These are phyloP conservation scores for Sciurus vulgaris DNA, from an alignment of 2,797 vertebrate species.

Conservation along the genomic window DNA sequence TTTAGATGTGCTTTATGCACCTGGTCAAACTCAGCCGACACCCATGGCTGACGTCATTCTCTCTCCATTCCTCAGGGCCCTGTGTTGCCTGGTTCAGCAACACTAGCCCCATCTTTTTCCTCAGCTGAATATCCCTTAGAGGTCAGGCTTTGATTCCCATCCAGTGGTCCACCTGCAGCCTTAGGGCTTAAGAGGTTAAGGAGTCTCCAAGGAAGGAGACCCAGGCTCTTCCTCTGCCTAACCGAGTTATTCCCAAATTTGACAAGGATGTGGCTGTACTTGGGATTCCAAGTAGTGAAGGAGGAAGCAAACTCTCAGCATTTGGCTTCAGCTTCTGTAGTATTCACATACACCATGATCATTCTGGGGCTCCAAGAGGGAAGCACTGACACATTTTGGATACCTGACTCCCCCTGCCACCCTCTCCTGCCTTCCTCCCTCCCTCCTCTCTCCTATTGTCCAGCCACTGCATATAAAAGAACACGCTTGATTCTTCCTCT, in stretches of 20 bases:
- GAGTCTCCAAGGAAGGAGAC: background rate
- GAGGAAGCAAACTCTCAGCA: background rate
- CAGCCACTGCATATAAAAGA: background rate
- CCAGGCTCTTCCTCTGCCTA: background rate
- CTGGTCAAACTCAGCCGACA: background rate
- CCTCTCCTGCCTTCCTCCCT: background rate
- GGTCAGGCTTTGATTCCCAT: background rate
- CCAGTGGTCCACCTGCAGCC: background rate
- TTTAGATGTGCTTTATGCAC: background rate
- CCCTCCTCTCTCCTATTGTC: background rate
- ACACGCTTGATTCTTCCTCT: background rate
- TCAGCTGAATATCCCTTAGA: background rate
- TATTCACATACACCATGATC: background rate
- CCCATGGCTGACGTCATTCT: background rate
- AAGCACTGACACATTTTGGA: background rate
- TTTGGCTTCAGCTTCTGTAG: background rate
- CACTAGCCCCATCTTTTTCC: background rate
- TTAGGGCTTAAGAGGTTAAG: background rate
- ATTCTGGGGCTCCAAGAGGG: background rate
- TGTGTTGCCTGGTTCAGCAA: background rate
- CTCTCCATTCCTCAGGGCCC: fast-evolving
- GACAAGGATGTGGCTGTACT: background rate
- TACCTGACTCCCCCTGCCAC: background rate
- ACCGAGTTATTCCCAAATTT: background rate
- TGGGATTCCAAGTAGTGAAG: background rate